Percentiles rank a stretch among this genome's conserved stretches.
phyloP scores from a whole-genome alignment of 2,888 invertebrate genomes.

The Drosophila paramelanica region DNA sequence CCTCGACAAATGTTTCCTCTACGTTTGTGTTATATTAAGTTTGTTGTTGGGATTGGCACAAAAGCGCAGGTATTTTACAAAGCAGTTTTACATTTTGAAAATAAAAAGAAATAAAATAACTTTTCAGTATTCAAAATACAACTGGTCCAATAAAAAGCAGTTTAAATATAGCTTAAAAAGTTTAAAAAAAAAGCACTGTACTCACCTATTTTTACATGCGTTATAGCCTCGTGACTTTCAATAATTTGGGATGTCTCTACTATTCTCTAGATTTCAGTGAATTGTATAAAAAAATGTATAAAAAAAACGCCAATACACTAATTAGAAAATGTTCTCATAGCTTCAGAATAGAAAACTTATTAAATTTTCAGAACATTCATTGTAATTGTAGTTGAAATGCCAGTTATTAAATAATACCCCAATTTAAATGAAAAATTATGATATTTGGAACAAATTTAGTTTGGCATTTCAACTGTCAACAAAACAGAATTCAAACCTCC shows the following conservation, averaged over 20 bases:
- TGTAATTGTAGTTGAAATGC: constrained; percentile 55
- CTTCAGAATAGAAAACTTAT: constrained; percentile 2
- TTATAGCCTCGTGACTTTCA: constrained; percentile 84
- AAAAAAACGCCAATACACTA: constrained; percentile 48
- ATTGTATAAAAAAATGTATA: constrained; percentile 51
- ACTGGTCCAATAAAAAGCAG: constrained; percentile 24
- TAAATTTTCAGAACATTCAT: constrained; percentile 13
- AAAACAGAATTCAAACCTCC: constrained; percentile 83
- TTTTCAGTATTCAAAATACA: constrained; percentile 44
- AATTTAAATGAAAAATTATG: constrained; percentile 12
- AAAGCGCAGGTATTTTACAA: constrained; percentile 67
- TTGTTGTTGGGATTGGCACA: constrained; percentile 57
- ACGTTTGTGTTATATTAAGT: constrained; percentile 47
- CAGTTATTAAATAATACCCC: constrained; percentile 4
- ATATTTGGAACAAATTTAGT: constrained; percentile 4
- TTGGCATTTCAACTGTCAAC: constrained; percentile 57
- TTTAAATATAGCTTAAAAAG: background rate
- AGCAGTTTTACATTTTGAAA: constrained; percentile 66
- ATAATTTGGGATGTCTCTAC: constrained; percentile 84
- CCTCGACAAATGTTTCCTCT: constrained; percentile 85
- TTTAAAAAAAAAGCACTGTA: constrained; percentile 9
- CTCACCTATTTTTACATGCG: constrained; percentile 85
- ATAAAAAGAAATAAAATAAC: constrained; percentile 63
- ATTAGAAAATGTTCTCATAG: constrained; percentile 9
- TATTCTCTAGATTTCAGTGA: constrained; percentile 80